These are phyloP conservation scores for Calonectris borealis DNA, from an alignment of 2,113 vertebrate genomes.

Conservation along the genomic window DNA sequence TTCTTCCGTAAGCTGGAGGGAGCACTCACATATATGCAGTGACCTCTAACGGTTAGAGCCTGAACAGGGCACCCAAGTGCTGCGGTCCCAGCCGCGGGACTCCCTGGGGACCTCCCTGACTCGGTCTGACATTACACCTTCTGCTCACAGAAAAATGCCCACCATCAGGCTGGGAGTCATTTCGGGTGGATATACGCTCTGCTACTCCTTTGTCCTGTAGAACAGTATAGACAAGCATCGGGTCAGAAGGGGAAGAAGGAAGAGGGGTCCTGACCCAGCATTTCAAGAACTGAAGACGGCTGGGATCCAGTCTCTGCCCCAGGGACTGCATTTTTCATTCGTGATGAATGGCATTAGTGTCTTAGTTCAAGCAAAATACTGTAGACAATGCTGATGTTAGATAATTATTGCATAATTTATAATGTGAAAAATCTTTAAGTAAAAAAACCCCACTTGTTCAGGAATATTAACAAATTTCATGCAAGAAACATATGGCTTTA, in stretches of 20 bases:
- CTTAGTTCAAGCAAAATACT: slow-evolving; percentile 43
- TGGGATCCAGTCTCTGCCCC: neutral
- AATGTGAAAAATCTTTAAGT: slow-evolving; percentile 9
- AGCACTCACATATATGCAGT: neutral
- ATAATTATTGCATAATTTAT: slow-evolving; percentile 52
- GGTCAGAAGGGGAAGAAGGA: neutral
- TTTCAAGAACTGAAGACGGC: neutral
- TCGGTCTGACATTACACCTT: neutral
- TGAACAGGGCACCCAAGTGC: neutral
- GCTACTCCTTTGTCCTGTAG: neutral
- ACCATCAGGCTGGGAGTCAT: neutral
- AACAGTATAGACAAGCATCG: fast-evolving
- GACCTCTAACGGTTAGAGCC: neutral
- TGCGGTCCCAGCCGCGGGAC: fast-evolving
- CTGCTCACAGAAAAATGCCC: neutral
- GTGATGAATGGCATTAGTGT: neutral
- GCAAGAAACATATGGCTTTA: neutral
- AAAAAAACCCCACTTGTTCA: neutral
- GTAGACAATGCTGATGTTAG: slow-evolving; percentile 23
- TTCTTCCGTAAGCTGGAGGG: neutral
- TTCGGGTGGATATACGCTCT: neutral
- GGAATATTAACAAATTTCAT: neutral
- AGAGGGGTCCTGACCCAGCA: neutral
- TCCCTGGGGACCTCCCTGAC: neutral
- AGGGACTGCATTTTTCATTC: neutral